Evolutionary conservation across 2,888 invertebrate species (phyloP).

Genomic region (Lasioglossum zephyrum): DNA sequence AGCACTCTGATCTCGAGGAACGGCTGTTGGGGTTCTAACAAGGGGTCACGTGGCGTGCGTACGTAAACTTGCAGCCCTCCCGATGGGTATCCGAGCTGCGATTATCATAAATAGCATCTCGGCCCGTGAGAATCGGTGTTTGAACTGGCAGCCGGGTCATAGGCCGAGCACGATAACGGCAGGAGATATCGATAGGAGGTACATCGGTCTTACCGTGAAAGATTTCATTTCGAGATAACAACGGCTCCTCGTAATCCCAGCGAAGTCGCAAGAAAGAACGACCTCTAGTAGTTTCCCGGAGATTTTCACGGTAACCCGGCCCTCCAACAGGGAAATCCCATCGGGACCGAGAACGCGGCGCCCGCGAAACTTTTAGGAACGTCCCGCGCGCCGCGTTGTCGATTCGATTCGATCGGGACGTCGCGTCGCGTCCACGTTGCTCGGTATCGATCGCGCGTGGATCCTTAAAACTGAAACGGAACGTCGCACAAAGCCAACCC

Average conservation of each 20-base stretch:
- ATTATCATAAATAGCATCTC: slow-evolving; percentile 64
- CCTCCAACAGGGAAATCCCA: slow-evolving; percentile 17
- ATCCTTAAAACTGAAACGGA: slow-evolving; percentile 38
- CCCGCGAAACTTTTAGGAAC: slow-evolving; percentile 14
- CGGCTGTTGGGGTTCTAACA: slow-evolving; percentile 14
- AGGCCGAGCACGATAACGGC: slow-evolving; percentile 43
- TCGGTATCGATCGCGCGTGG: slow-evolving; percentile 30
- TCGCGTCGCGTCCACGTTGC: not conserved
- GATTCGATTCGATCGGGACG: slow-evolving; percentile 28
- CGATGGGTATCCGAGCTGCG: slow-evolving; percentile 50
- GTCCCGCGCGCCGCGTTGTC: not conserved
- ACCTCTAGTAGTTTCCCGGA: not conserved
- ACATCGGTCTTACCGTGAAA: slow-evolving; percentile 47
- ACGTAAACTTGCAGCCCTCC: slow-evolving; percentile 36
- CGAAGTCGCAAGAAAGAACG: not conserved
- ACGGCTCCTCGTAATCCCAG: slow-evolving; percentile 13
- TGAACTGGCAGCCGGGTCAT: slow-evolving; percentile 48
- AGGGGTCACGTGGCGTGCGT: slow-evolving; percentile 40
- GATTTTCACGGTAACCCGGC: slow-evolving; percentile 12
- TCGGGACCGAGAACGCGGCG: not conserved
- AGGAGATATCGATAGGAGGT: slow-evolving; percentile 48
- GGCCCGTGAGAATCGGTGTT: slow-evolving; percentile 40
- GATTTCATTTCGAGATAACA: slow-evolving; percentile 65
- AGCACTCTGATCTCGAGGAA: slow-evolving; percentile 42
- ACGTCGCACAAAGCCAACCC: slow-evolving; percentile 21